Evolutionary conservation across 2,797 vertebrate species (phyloP), one percentile per base, ranked within the genome.

Genomic region (Lemur catta): DNA sequence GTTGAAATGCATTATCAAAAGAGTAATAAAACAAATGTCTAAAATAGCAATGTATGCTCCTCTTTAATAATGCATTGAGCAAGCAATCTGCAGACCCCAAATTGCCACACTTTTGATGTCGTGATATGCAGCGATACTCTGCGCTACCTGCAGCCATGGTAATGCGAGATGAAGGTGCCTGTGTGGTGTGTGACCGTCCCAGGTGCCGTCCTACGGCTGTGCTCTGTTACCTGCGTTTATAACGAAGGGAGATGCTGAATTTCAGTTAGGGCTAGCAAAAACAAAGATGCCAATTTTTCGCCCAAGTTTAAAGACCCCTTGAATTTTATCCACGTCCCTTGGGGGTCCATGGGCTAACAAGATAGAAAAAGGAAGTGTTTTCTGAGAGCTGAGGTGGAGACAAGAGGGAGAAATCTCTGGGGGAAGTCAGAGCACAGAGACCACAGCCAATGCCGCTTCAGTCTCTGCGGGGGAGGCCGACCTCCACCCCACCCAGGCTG

Each of bases 71-170:
- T 3, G 6, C 9, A 1, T 35, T 15, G 35, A 59, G 76, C 17
- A 61, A 55, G 48, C 13, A 28, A 38, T 10, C 33, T n/a, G 6
- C 1, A 26, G 28, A 20, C 28, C 9, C 28, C 15, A 10, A 50
- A 22, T 28, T 2, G 7, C 50, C 20, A 11, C 4, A 1, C 11
- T 26, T 35, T 26, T 11, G 46, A 46, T 3, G 33, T 7, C 0
- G 6, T 28, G 18, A 18, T 10, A 1, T 0, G 7, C 9, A 10
- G 43, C 46, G 0, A 0, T 4, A 14, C 22, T 18, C 33, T 0
- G 13, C 50, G 89, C 35, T 2, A 1, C 4, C 61, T 0, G 2
- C 24, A 1, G 4, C 13, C 3, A 1, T 1, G 0, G 71, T 2
- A 3, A 2, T 0, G 0, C 6, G 13, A 30, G 0, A 14, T 9